Conservation (phyloP, 2,113 vertebrate species). For the Aleadryas rufinucha region DNA sequence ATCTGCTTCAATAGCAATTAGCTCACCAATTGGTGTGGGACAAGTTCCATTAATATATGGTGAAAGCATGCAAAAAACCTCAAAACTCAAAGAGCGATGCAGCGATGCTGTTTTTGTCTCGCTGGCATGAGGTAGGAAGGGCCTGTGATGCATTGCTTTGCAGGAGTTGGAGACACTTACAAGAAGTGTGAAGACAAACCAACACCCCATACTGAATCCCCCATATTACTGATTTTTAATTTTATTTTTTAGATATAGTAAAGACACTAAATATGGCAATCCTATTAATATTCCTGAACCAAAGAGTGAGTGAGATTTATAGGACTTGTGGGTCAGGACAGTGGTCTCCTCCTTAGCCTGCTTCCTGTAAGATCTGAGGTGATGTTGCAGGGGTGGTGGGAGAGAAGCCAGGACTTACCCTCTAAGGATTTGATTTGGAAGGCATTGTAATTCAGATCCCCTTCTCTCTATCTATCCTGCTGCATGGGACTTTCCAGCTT, state of each 20-base stretch:
- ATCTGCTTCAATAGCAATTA: not conserved
- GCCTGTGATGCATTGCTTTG: not conserved
- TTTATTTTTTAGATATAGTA: not conserved
- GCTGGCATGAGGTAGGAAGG: not conserved
- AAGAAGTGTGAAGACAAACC: not conserved
- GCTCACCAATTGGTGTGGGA: not conserved
- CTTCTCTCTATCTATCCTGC: not conserved
- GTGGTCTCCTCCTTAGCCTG: not conserved
- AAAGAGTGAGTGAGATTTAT: not conserved
- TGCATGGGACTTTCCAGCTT: not conserved
- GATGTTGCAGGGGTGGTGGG: not conserved
- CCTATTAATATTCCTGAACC: not conserved
- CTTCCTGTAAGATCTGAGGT: not conserved
- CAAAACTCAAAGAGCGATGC: not conserved
- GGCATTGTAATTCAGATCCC: not conserved
- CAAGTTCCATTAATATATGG: not conserved
- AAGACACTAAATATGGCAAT: not conserved
- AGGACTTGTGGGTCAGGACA: not conserved
- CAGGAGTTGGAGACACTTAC: not conserved
- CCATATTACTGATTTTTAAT: not conserved
- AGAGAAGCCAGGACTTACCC: not conserved
- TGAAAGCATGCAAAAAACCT: not conserved
- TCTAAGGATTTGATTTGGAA: not conserved
- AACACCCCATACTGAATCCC: not conserved
- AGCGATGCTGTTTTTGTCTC: not conserved